phyloP scores from a whole-genome alignment of 2,888 invertebrate species.

The Nesidiocoris tenuis region DNA sequence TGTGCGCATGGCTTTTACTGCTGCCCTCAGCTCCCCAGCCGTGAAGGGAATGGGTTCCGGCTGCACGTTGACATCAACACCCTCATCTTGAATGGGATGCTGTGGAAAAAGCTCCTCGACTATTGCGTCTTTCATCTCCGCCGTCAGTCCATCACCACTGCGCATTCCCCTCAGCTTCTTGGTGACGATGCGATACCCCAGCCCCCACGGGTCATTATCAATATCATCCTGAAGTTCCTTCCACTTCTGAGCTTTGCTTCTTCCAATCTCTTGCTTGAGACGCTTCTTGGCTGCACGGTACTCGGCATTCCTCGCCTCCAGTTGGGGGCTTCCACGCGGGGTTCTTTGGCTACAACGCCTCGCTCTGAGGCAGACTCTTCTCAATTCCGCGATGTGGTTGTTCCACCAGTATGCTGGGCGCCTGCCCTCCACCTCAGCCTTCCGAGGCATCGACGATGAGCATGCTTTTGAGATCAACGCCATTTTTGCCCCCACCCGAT shows the following conservation, averaged over 20 bases:
- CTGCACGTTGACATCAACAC: background rate
- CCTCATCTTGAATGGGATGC: slow-evolving; percentile 2
- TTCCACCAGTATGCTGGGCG: slow-evolving; percentile 50
- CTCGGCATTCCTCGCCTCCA: background rate
- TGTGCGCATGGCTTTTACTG: slow-evolving; percentile 33
- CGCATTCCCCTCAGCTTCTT: slow-evolving; percentile 25
- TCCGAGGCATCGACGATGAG: slow-evolving; percentile 43
- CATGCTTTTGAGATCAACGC: slow-evolving; percentile 1
- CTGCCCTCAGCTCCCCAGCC: slow-evolving; percentile 29
- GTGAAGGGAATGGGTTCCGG: slow-evolving; percentile 32
- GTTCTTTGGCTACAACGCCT: slow-evolving; percentile 14
- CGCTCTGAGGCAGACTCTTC: slow-evolving; percentile 39
- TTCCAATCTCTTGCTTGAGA: slow-evolving; percentile 10
- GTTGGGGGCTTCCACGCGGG: too few species aligned
- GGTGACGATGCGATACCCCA: slow-evolving; percentile 17
- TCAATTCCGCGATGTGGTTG: slow-evolving; percentile 48
- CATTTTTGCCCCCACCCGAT: slow-evolving; percentile 13
- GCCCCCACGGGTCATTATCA: slow-evolving; percentile 36
- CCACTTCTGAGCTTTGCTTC: slow-evolving; percentile 48
- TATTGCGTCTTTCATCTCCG: slow-evolving; percentile 12
- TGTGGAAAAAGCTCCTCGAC: slow-evolving; percentile 23
- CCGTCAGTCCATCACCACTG: background rate
- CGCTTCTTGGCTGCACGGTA: slow-evolving; percentile 11
- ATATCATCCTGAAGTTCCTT: slow-evolving; percentile 48
- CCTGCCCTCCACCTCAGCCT: slow-evolving; percentile 25